Percentiles rank a stretch among this genome's conserved stretches.
phyloP scores from a whole-genome alignment of 2,888 invertebrate species.

The Ephialtes manifestator region DNA sequence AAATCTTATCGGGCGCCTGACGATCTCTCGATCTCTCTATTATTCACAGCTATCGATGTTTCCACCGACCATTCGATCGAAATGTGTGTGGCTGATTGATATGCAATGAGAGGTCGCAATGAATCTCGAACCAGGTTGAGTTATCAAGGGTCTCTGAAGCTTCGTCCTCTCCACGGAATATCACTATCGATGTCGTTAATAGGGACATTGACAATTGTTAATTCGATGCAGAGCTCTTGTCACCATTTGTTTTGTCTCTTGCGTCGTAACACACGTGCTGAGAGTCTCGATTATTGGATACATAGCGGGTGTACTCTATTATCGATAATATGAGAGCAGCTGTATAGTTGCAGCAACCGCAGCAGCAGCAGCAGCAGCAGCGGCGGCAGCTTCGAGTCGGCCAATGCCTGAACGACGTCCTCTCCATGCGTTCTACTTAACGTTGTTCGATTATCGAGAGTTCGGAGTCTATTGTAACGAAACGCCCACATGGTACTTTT shows the following conservation, averaged over 20 bases:
- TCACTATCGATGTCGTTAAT: neutral
- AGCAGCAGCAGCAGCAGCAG: neutral
- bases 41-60: constrained; percentile 2
- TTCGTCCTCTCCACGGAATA: neutral
- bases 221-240: neutral
- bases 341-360: neutral
- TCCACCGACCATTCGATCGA: neutral
- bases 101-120: neutral
- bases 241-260: neutral
- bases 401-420: constrained; percentile 13
- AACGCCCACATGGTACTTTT: neutral
- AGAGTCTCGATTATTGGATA: constrained; percentile 16
- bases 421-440: constrained; percentile 22
- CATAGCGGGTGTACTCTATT: neutral
- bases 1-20: constrained; percentile 45
- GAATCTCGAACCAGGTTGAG: neutral
- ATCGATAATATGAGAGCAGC: constrained; percentile 5
- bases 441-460: constrained; percentile 40
- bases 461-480: constrained; percentile 6
- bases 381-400: neutral
- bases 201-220: constrained; percentile 27
- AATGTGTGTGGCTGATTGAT: constrained; percentile 13
- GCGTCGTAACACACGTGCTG: constrained; percentile 2
- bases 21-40: neutral
- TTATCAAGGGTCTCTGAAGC: neutral